A percentile compares a stretch with the other conserved stretches of the same genome.
Conservation (phyloP, 2,797 vertebrate species). For the Manis crassicaudata region DNA sequence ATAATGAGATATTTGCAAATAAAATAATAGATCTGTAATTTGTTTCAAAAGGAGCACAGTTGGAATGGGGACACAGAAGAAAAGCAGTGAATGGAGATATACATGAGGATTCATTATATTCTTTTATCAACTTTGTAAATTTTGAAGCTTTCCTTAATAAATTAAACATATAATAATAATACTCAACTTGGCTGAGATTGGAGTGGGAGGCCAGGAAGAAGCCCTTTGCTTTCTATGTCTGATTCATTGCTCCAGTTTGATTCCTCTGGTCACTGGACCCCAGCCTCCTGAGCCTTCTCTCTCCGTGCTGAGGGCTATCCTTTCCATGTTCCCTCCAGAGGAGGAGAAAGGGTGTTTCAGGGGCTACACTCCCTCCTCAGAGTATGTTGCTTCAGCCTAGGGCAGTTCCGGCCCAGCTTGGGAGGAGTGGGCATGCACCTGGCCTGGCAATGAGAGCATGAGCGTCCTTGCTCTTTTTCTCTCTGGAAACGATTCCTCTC, state of each 20-base stretch:
- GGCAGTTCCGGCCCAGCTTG: not conserved
- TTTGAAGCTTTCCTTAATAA: not conserved
- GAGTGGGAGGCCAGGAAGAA: not conserved
- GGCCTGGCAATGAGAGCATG: not conserved
- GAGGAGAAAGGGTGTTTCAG: not conserved
- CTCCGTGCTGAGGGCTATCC: not conserved
- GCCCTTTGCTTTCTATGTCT: too few species aligned
- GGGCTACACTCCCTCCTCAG: not conserved
- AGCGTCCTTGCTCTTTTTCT: not conserved
- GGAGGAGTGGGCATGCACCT: not conserved
- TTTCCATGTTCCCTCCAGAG: not conserved
- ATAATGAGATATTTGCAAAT: not conserved
- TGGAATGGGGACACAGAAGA: not conserved
- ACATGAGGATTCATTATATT: too few species aligned
- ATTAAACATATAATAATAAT: not conserved
- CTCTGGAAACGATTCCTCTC: not conserved
- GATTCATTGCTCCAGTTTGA: too few species aligned
- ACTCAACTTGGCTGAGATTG: not conserved
- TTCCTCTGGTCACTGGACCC: not conserved
- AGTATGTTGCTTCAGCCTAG: not conserved
- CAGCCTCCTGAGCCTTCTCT: not conserved
- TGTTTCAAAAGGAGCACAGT: not conserved
- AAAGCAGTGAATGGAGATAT: not conserved
- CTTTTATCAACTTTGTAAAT: not conserved
- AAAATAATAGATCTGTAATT: not conserved